A percentile compares a stretch with the other conserved stretches of the same genome.
These are phyloP conservation scores for Antheraea yamamai DNA, from an alignment of 2,888 invertebrate species.

Conservation along the genomic window DNA sequence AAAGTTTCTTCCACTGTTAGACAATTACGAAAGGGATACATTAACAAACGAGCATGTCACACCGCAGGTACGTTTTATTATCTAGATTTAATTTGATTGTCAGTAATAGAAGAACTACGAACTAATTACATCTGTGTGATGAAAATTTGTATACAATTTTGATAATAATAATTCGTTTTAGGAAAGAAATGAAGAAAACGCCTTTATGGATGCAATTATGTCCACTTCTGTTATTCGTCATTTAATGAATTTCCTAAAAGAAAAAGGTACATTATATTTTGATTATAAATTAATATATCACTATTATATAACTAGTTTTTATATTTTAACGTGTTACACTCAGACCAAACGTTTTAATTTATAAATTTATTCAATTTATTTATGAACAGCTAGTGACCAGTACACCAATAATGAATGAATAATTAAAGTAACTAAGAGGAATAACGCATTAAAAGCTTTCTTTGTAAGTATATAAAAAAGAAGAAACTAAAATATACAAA, in stretches of 20 bases:
- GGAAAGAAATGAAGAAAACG: conserved; percentile 89
- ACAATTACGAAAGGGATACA: conserved; percentile 92
- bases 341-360: too few species aligned
- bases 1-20: conserved; percentile 87
- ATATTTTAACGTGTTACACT: too few species aligned
- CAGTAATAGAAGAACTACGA: neutral
- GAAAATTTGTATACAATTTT: neutral
- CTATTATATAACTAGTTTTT: too few species aligned
- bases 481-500: too few species aligned
- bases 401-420: too few species aligned
- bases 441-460: too few species aligned
- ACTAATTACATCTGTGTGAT: neutral
- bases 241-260: conserved; percentile 85
- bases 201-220: conserved; percentile 89
- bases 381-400: too few species aligned
- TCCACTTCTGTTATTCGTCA: conserved; percentile 88
- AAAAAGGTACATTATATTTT: conserved; percentile 68
- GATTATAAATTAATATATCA: neutral
- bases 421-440: too few species aligned
- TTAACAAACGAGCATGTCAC: conserved; percentile 89
- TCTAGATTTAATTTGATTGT: neutral
- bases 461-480: too few species aligned
- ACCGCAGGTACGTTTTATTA: conserved; percentile 67
- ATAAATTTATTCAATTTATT: too few species aligned
- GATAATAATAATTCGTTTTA: conserved; percentile 42